Evolutionary conservation across 2,113 vertebrate species (phyloP), one percentile per base, ranked within the genome.

Genomic region (Marmota flaviventris): DNA sequence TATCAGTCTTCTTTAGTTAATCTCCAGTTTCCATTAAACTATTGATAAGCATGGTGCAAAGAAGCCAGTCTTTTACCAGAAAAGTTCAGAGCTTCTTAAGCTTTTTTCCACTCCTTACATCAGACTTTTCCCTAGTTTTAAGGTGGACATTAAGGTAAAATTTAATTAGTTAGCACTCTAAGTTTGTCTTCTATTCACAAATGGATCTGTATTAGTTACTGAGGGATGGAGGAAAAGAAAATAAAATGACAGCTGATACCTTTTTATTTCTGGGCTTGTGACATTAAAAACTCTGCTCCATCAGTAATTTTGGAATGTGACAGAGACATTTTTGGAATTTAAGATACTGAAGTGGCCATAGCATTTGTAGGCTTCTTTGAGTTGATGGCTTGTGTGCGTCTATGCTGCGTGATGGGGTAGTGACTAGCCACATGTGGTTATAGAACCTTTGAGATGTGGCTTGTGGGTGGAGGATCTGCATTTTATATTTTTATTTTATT

Each of bases 11-110:
- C 37, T 76, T n/a, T 16, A 34, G 51, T 61, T 90, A 91, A 96
- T 87, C 89, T 87, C 45, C 51, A 63, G 42, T 56, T 93, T 89
- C 83, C 32, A 76, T 83, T 96, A 89, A 95, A 78, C 34, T 24
- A 1, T 83, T 86, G 87, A 82, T 83, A 89, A 92, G 81, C 51
- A 91, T 11, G 58, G 84, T 48, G 56, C 53, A 11, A 16, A 77
- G 78, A 34, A 92, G 53, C 2, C 8, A 67, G 34, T 25, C 32
- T 65, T 89, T 77, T 10, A 61, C 5, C 45, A 86, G 16, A 25
- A 69, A 89, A 82, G 24, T n/a, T 70, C 78, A 63, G 27, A 69
- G n/a, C 37, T 53, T 67, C 39, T 16, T 75, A 77, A 81, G 56
- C n/a, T 93, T 24, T 27, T 85, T 5, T 82, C 39, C 51, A 6